phyloP scores from a whole-genome alignment of 2,888 invertebrate species.

The Teinopalpus imperialis region DNA sequence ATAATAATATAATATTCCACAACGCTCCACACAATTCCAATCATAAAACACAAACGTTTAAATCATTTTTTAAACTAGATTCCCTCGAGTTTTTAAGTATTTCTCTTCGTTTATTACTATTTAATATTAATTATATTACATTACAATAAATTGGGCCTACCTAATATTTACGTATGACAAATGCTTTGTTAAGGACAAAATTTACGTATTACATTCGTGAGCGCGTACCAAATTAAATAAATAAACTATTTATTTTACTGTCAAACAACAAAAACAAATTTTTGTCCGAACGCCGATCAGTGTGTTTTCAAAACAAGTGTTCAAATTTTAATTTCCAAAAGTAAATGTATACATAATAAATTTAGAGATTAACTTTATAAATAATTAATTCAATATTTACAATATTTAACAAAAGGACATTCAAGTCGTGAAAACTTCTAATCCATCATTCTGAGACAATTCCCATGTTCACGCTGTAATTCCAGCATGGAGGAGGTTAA shows the following conservation, averaged over 20 bases:
- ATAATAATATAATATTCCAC: conserved; percentile 64
- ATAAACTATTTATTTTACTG: conserved; percentile 54
- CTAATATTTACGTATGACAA: conserved; percentile 78
- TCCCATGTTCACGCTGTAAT: conserved; percentile 29
- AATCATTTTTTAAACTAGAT: conserved; percentile 67
- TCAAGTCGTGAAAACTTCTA: conserved; percentile 48
- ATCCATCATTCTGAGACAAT: no score
- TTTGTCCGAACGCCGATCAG: conserved; percentile 46
- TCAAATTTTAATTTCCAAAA: conserved; percentile 48
- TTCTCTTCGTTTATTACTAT: conserved; percentile 68
- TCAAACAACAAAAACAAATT: conserved; percentile 49
- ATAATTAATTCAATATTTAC: conserved; percentile 58
- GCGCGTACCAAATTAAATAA: conserved; percentile 66
- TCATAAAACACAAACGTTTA: conserved; percentile 78
- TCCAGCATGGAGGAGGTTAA: conserved; percentile 48
- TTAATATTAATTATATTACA: conserved; percentile 71
- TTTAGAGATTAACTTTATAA: conserved; percentile 40
- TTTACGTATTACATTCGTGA: conserved; percentile 74
- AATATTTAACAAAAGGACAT: conserved; percentile 57
- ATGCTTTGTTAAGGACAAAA: conserved; percentile 69
- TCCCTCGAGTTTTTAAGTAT: conserved; percentile 71
- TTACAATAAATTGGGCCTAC: conserved; percentile 80
- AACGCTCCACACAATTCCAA: conserved; percentile 75
- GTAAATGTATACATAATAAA: conserved; percentile 28
- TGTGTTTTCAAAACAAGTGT: conserved; percentile 59